Evolutionary conservation across 1,140 invertebrate species (phyloP), one percentile per base, ranked within the genome.

Genomic region (Elysia chlorotica): DNA sequence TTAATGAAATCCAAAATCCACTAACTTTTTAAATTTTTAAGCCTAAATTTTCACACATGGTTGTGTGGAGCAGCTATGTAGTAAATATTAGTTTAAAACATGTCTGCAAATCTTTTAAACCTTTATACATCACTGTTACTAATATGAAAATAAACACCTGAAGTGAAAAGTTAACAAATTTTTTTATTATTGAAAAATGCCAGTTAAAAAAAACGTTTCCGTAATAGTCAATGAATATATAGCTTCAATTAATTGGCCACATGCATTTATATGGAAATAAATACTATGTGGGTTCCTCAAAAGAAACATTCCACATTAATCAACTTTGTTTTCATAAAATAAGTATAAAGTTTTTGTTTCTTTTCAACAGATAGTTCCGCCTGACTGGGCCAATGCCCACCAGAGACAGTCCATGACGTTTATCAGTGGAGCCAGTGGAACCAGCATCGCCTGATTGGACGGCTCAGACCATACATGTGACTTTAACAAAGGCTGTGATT

Each of bases 361-460:
- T 59, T 2, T 59, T 10, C 59, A 59, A 14, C 37, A 71, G 69
- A 71, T 71, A 71, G 69, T 38, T 1, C 69, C 57, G 69, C 59
- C 30, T 71, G 69, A 71, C 30, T 71, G 69, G 69, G 14, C 53
- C 57, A 31, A 35, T 31, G n/a, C 28, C 2, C 69, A 38, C 3
- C 69, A 71, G n/a, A 61, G 69, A 33, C 69, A 71, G 37, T 71
- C 69, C 23, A 62, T 71, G 57, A 61, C 69, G 17, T 71, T 71
- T 33, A 71, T 71, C 21, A 37, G 57, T 48, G 69, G 21, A 10
- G 35, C 14, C 19, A 6, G 38, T n/a, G n/a, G n/a, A 1, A 48
- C 48, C 14, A 71, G 69, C 28, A 36, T 59, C 4, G 69, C 69
- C 23, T 71, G 59, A 68, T 53, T 23, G 48, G 66, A 56, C 2